A percentile compares a stretch with the other conserved stretches of the same genome.
These are phyloP conservation scores for Enteromius treurensis DNA, from an alignment of 2,797 vertebrate genomes.

Conservation along the genomic window DNA sequence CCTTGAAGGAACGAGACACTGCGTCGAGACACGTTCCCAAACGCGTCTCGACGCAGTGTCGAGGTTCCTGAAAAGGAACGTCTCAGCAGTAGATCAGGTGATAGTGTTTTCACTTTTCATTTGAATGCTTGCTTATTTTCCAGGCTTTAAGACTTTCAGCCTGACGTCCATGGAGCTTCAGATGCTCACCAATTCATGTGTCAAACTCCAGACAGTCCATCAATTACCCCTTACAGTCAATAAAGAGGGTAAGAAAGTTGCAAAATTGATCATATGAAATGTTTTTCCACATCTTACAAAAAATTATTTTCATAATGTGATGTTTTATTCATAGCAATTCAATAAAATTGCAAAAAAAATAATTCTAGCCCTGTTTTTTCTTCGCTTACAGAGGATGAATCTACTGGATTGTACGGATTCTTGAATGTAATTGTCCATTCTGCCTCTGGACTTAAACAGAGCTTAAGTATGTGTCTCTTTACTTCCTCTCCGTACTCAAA, in stretches of 20 bases:
- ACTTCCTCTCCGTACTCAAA: background rate
- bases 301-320: background rate
- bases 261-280: background rate
- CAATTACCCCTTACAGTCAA: conserved; percentile 93
- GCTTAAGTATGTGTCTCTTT: conserved; percentile 87
- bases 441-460: conserved; percentile 96
- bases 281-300: background rate
- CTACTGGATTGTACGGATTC: conserved; percentile 92
- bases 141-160: conserved; percentile 93
- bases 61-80: too few relatives aligned
- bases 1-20: too few relatives aligned
- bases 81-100: background rate
- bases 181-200: conserved; percentile 95
- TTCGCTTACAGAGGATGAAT: conserved; percentile 89
- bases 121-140: conserved; percentile 32
- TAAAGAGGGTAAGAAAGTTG: conserved; percentile 86
- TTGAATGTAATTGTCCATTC: conserved; percentile 98
- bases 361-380: background rate
- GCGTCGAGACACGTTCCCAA: too few relatives aligned
- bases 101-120: background rate
- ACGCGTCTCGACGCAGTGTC: too few relatives aligned
- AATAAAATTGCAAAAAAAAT: background rate
- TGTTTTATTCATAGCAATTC: background rate
- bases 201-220: conserved; percentile 97
- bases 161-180: conserved; percentile 95